Evolutionary conservation across 2,797 vertebrate genomes (phyloP), one percentile per base, ranked within the genome.

Genomic region (Mus caroli): DNA sequence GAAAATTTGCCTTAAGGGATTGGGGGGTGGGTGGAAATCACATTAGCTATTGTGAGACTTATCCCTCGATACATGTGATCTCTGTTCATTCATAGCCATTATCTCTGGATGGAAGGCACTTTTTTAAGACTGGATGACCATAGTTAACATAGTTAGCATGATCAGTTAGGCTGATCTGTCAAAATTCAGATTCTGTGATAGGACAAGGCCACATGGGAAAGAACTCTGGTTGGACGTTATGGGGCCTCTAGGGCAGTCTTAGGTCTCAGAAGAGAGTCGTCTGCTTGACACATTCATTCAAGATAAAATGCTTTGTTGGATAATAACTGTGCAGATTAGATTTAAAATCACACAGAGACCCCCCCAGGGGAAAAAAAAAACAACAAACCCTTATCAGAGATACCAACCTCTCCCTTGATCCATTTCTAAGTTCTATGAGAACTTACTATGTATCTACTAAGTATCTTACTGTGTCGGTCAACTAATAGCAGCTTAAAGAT

Each of bases 141-240:
- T 22, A 14, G 19, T 43, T 43, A 43, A 43, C 43, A 43, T 43
- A 43, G 43, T 43, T 43, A 43, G 43, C 43, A 43, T 43, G 43
- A 43, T 43, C 43, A 43, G 43, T 15, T 0, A 37, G n/a, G 19
- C 6, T 15, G 13, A 1, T 19, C 54, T 26, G 13, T 2, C 22
- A 31, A 7, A 37, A 20, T 34, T 20, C 15, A 40, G 40, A 5
- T 4, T 3, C 6, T 0, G 12, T 24, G 15, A 14, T 0, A 0
- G 78, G 12, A 9, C 0, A 1, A 10, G 28, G 40, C 17, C 83
- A 34, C 6, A 2, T 46, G 60, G 17, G 7, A 28, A 79, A 79
- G 22, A 28, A 40, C 60, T 34, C 60, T 67, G 62, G 34, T 69
- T 50, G 62, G 58, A n/a, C 17, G 84, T 22, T 13, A 1, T 5